These are phyloP conservation scores for Lanius ludovicianus DNA, from an alignment of 2,113 vertebrate species.

Conservation along the genomic window DNA sequence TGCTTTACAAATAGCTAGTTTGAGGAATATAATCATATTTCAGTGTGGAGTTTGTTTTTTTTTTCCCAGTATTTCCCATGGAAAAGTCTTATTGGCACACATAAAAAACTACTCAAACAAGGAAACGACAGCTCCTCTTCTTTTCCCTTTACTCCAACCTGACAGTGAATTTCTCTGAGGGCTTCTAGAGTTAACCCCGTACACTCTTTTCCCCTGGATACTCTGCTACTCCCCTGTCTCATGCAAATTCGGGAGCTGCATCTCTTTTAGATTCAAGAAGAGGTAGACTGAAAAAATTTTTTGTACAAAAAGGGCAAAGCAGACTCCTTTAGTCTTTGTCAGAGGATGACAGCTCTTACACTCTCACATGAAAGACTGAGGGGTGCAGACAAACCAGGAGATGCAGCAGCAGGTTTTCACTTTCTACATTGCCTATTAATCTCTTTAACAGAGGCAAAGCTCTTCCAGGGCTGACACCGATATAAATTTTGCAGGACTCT, in stretches of 20 bases:
- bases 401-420: not conserved
- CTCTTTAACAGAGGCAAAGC: not conserved
- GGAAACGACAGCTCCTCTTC: not conserved
- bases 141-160: not conserved
- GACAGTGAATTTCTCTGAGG: conserved; percentile 45
- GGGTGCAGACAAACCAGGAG: not conserved
- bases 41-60: rapidly evolving
- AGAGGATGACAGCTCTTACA: not conserved
- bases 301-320: not conserved
- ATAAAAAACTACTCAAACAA: not conserved
- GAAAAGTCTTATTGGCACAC: not conserved
- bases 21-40: not conserved
- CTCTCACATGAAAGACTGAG: not conserved
- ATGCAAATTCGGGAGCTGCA: not conserved
- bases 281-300: not conserved
- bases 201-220: not conserved
- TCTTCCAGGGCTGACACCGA: not conserved
- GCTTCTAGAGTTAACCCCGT: not conserved
- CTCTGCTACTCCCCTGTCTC: not conserved
- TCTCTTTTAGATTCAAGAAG: conserved; percentile 20
- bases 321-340: not conserved
- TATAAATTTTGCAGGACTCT: not conserved
- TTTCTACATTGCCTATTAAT: not conserved
- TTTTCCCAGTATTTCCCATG: not conserved
- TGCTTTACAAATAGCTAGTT: not conserved